These are phyloP conservation scores for Ceraclea dissimilis DNA, from an alignment of 2,888 invertebrate genomes.

Conservation along the genomic window DNA sequence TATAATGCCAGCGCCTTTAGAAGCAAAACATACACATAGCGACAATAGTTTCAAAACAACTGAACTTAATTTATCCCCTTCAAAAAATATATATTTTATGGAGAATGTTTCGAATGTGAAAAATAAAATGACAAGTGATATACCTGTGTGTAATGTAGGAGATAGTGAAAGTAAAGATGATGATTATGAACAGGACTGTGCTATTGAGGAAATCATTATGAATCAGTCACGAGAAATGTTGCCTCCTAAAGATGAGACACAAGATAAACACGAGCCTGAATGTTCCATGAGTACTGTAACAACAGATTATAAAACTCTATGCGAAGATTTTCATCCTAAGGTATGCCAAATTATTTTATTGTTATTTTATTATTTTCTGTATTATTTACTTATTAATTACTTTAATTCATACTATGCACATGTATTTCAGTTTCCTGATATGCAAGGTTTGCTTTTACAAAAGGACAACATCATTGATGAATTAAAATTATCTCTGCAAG, in stretches of 20 bases:
- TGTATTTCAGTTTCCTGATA: constrained; percentile 61
- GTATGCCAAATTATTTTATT: constrained; percentile 37
- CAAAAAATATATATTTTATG: background rate
- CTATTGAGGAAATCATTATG: constrained; percentile 37
- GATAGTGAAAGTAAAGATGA: constrained; percentile 30
- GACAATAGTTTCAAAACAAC: background rate
- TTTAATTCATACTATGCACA: too few relatives aligned
- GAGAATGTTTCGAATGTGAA: background rate
- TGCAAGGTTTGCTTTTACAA: constrained; percentile 59
- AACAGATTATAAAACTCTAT: constrained; percentile 64
- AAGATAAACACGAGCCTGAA: constrained; percentile 17
- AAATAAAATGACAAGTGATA: background rate
- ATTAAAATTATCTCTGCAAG: constrained; percentile 62
- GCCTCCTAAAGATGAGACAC: constrained; percentile 17
- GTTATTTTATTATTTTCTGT: too few relatives aligned
- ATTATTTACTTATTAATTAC: too few relatives aligned
- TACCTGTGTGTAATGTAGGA: background rate
- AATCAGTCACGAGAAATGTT: constrained; percentile 33
- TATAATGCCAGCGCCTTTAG: background rate
- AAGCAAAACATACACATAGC: background rate
- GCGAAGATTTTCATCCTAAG: constrained; percentile 62
- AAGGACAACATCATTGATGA: constrained; percentile 67
- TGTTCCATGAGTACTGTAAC: constrained; percentile 51
- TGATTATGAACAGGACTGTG: constrained; percentile 23
- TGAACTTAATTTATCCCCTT: background rate